Conservation (phyloP, 2,888 invertebrate genomes). For the Lasioglossum malachurum region DNA sequence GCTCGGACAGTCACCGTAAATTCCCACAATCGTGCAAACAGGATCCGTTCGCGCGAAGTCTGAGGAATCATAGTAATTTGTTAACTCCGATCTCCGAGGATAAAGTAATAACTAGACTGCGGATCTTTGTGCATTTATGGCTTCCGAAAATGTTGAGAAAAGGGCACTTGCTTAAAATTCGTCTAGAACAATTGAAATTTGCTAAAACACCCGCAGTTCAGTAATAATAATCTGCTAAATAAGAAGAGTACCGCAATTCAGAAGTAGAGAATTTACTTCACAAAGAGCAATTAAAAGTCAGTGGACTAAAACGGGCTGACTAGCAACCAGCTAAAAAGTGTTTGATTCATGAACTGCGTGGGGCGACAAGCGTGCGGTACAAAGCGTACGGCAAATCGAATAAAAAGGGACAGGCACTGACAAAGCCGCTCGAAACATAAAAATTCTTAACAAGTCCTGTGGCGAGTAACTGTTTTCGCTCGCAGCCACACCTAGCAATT, state of each 20-base stretch:
- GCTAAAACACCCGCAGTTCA: too few species aligned
- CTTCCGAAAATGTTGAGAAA: too few species aligned
- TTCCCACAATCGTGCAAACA: neutral
- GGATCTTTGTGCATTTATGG: too few species aligned
- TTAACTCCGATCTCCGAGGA: too few species aligned
- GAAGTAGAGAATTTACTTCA: neutral
- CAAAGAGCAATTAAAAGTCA: neutral
- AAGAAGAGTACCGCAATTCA: neutral
- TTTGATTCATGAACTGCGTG: conserved; percentile 9
- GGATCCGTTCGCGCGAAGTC: neutral
- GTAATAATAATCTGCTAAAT: neutral
- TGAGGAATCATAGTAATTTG: neutral
- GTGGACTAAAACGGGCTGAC: neutral
- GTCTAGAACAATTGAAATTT: too few species aligned
- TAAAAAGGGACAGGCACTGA: neutral
- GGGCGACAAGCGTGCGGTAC: neutral
- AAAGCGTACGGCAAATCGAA: conserved; percentile 6
- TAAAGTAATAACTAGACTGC: too few species aligned
- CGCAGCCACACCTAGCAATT: conserved; percentile 41
- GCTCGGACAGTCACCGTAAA: neutral
- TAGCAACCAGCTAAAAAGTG: neutral
- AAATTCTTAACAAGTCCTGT: conserved; percentile 17
- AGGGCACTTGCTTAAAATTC: too few species aligned
- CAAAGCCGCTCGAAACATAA: conserved; percentile 12
- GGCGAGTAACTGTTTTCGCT: conserved; percentile 41